Conservation (phyloP, 1,140 invertebrate species). For the Bombus terrestris region DNA sequence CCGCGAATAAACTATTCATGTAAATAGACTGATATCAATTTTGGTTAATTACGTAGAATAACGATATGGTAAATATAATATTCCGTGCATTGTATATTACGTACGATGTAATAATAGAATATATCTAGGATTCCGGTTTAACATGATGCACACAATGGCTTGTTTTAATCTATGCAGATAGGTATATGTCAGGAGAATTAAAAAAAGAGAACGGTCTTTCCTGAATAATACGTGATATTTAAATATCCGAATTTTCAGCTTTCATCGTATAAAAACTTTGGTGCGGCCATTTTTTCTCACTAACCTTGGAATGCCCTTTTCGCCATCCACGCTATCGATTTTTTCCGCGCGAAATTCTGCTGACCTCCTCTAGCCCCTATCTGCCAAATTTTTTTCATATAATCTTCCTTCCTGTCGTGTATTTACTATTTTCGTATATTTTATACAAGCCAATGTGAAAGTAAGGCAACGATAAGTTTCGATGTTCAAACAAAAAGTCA, state of each 20-base stretch:
- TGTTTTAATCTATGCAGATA: not conserved
- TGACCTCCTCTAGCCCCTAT: not conserved
- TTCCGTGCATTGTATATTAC: not conserved
- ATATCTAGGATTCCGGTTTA: not conserved
- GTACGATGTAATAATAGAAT: not conserved
- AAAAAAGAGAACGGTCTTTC: not conserved
- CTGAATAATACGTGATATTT: not conserved
- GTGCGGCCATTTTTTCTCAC: not conserved
- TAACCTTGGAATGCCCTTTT: not conserved
- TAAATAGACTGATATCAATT: not conserved
- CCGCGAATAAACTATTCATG: not conserved
- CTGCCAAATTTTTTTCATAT: not conserved
- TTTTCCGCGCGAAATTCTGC: constrained; percentile 1
- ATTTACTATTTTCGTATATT: not conserved
- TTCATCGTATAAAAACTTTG: not conserved
- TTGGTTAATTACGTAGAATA: not conserved
- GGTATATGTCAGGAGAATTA: not conserved
- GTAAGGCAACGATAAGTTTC: not conserved
- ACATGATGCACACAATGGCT: not conserved
- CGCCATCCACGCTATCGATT: constrained; percentile 1
- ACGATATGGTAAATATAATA: too few relatives aligned
- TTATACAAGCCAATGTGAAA: not conserved
- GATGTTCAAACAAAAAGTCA: not conserved
- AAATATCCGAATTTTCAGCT: not conserved
- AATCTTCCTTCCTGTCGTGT: not conserved